Evolutionary conservation across 2,113 vertebrate genomes (phyloP), one percentile per base, ranked within the genome.

Genomic region (Corvus moneduloides): DNA sequence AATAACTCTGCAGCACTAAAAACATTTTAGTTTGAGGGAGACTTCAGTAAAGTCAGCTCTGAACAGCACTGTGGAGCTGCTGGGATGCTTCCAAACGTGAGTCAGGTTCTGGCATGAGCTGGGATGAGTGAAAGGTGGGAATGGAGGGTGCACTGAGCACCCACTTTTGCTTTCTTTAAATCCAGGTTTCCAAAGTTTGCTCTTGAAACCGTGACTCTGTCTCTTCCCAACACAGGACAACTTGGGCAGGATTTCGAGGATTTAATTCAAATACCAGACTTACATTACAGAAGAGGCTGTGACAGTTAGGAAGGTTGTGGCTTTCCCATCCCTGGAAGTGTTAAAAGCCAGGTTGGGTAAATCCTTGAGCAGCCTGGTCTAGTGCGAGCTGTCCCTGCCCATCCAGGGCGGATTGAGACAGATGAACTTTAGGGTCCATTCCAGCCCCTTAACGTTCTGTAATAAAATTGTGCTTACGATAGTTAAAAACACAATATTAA

Each of bases 1-100:
- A 84, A 83, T 94, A 96, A 83, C 87, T 61, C 84, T 95, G 94
- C 93, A 96, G 95, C 92, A 91, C 82, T 95, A 68, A 74, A 90
- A 93, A 44, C 83, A 43, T 81, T 85, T 81, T 30, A 69, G 62
- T 58, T 33, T 0, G 0, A 73, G 46, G 61, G 89, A 82, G 68
- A 39, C 69, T 89, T 63, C 66, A 63, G 2, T 63, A 18, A 75
- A 64, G 12, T 24, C 80, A 62, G 49, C 39, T 54, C 33, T 73
- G 48, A 58, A 13, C 94, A 88, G 93, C 91, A 61, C 95, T 95
- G 94, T 52, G 8, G 90, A 78, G 86, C 63, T 86, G 2, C 54
- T 96, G 87, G 76, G 84, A 43, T 13, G 6, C 35, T 24, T 90
- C 94, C 94, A 96, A 67, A 44, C 55, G 21, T 79, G 85, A 95